Conservation (phyloP, 2,797 vertebrate species). For the Gastrophryne carolinensis region DNA sequence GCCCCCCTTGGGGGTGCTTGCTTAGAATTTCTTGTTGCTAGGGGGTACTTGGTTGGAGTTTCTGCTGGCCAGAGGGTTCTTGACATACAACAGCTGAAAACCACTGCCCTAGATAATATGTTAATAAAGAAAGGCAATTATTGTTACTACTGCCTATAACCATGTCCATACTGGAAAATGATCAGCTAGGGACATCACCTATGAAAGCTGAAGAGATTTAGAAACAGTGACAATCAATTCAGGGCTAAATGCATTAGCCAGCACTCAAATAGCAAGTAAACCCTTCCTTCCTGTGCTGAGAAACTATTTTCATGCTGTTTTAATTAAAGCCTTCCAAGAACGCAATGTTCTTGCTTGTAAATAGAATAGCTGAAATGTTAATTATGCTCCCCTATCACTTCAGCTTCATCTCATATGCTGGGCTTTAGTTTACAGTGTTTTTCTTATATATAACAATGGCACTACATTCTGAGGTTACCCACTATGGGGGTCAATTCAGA, state of each 20-base stretch:
- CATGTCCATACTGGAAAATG: neutral
- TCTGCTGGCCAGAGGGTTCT: too few relatives aligned
- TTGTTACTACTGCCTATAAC: neutral
- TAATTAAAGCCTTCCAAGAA: conserved; percentile 29
- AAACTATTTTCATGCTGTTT: conserved; percentile 4
- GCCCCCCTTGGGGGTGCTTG: too few relatives aligned
- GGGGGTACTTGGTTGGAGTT: too few relatives aligned
- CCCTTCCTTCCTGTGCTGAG: neutral
- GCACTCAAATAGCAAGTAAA: neutral
- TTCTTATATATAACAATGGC: too few relatives aligned
- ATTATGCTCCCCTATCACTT: conserved; percentile 1
- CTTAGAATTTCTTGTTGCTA: too few relatives aligned
- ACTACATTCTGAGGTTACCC: too few relatives aligned
- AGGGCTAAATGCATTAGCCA: neutral
- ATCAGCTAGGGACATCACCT: neutral
- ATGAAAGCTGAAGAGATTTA: neutral
- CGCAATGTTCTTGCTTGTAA: conserved; percentile 4
- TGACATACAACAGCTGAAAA: too few relatives aligned
- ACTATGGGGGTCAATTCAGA: too few relatives aligned
- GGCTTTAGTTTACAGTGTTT: too few relatives aligned
- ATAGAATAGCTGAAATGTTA: neutral
- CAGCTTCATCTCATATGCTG: neutral
- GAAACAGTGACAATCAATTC: neutral
- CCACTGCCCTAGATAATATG: too few relatives aligned
- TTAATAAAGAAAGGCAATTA: too few relatives aligned